Evolutionary conservation across 2,797 vertebrate genomes (phyloP).

Genomic region (Dermochelys coriacea): DNA sequence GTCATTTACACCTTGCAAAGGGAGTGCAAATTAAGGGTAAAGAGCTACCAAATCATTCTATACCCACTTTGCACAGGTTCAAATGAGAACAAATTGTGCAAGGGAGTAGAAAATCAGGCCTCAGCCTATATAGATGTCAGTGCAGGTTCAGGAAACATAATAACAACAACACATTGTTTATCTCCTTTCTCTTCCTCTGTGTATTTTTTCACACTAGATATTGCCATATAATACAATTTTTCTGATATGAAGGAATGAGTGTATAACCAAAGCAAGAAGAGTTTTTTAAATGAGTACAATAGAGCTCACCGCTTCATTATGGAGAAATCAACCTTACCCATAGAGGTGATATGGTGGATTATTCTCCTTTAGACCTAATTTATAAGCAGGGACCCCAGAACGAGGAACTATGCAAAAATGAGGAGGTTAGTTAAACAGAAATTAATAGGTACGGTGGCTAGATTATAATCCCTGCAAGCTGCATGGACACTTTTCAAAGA

Average conservation of each 20-base stretch:
- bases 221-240: not conserved
- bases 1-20: not conserved
- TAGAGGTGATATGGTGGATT: not conserved
- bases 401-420: too few relatives aligned
- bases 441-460: too few relatives aligned
- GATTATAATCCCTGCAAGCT: too few relatives aligned
- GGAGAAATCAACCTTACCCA: not conserved
- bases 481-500: too few relatives aligned
- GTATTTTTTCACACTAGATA: not conserved
- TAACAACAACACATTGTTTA: not conserved
- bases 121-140: not conserved
- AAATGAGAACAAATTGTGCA: not conserved
- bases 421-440: too few relatives aligned
- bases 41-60: not conserved
- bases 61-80: conserved; percentile 27
- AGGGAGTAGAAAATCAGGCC: not conserved
- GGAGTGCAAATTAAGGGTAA: not conserved
- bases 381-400: too few relatives aligned
- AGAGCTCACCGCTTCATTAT: not conserved
- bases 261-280: not conserved
- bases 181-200: not conserved
- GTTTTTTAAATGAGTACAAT: not conserved
- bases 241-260: not conserved
- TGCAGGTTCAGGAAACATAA: too few relatives aligned
- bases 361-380: not conserved